These are phyloP conservation scores for Drosophila orena DNA, from an alignment of 1,140 invertebrate genomes.

Conservation along the genomic window DNA sequence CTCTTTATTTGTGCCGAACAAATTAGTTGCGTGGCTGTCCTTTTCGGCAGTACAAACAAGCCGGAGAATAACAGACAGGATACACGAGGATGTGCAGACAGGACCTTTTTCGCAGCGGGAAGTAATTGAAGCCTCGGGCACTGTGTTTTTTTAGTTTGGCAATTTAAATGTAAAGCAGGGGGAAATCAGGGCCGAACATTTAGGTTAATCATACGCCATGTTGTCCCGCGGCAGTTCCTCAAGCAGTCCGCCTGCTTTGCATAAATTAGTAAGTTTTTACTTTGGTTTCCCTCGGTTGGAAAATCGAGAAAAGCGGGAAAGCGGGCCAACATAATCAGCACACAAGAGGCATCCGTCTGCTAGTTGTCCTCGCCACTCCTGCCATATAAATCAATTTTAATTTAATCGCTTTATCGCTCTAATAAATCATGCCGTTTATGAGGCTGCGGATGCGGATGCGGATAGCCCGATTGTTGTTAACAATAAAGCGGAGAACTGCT, in stretches of 20 bases:
- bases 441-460: slow-evolving; percentile 21
- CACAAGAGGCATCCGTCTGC: slow-evolving; percentile 29
- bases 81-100: slow-evolving; percentile 8
- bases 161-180: slow-evolving; percentile 71
- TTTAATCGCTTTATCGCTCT: slow-evolving; percentile 81
- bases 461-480: slow-evolving; percentile 63
- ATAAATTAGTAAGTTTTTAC: slow-evolving; percentile 79
- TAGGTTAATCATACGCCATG: slow-evolving; percentile 79
- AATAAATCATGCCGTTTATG: slow-evolving; percentile 68
- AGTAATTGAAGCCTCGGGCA: slow-evolving; percentile 49
- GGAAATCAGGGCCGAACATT: slow-evolving; percentile 54
- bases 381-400: slow-evolving; percentile 80
- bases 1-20: slow-evolving; percentile 47
- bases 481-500: slow-evolving; percentile 65
- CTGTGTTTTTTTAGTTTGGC: slow-evolving; percentile 66
- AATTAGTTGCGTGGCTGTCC: slow-evolving; percentile 66
- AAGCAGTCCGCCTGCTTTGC: slow-evolving; percentile 58
- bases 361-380: slow-evolving; percentile 39
- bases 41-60: slow-evolving; percentile 62
- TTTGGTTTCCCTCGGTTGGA: background rate
- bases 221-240: slow-evolving; percentile 27
- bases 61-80: slow-evolving; percentile 27
- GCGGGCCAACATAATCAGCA: slow-evolving; percentile 28
- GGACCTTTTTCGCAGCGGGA: slow-evolving; percentile 64
- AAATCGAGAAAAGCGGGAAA: slow-evolving; percentile 2